phyloP scores from a whole-genome alignment of 2,888 invertebrate genomes.

The Glaucopsyche alexis region DNA sequence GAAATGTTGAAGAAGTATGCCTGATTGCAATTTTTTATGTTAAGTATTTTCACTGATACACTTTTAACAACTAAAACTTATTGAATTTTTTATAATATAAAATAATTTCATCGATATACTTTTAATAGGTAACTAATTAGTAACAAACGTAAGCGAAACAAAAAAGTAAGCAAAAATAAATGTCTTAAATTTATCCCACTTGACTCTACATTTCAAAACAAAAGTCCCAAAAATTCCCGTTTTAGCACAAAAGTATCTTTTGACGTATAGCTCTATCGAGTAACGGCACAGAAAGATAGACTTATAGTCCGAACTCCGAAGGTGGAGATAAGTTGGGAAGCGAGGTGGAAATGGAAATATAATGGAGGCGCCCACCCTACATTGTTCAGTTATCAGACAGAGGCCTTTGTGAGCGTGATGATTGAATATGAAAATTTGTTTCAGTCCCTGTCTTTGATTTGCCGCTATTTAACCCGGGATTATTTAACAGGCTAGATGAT shows the following conservation, averaged over 20 bases:
- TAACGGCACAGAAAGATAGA: constrained; percentile 78
- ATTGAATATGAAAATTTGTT: constrained; percentile 80
- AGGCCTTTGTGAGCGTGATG: constrained; percentile 76
- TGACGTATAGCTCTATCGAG: constrained; percentile 64
- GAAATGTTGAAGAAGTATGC: no score
- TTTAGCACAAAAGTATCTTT: constrained; percentile 37
- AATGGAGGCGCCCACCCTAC: constrained; percentile 73
- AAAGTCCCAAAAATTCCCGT: background rate
- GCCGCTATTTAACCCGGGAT: constrained; percentile 66
- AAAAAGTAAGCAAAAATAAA: no score
- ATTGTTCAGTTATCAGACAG: constrained; percentile 79
- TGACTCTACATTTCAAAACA: background rate
- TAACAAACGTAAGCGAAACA: no score
- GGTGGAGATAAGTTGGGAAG: constrained; percentile 78
- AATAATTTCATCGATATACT: no score
- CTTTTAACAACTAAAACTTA: no score
- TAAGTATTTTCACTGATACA: no score
- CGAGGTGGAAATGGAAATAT: constrained; percentile 80
- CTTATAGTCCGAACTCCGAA: constrained; percentile 64
- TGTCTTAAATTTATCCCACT: no score
- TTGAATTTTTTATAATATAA: no score
- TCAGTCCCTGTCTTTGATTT: constrained; percentile 74
- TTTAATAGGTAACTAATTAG: no score
- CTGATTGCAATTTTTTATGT: no score
- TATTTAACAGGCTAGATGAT: no score